A percentile compares a stretch with the other conserved stretches of the same genome.
phyloP scores from a whole-genome alignment of 1,140 invertebrate species.

The Saccostrea glomerata region DNA sequence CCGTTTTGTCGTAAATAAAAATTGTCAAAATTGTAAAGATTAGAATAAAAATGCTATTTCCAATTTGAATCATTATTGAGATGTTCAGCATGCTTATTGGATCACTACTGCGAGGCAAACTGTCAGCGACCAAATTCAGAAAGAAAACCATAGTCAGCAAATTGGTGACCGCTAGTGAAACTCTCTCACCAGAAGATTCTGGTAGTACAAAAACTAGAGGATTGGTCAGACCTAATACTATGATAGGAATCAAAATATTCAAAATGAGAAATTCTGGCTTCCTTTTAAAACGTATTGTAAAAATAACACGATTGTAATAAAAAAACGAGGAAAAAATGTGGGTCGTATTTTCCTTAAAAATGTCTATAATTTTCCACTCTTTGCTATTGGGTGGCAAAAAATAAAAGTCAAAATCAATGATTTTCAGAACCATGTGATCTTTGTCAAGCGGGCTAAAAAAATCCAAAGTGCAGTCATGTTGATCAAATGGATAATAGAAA shows the following conservation, averaged over 20 bases:
- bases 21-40: conserved; percentile 20
- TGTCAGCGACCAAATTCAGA: conserved; percentile 9
- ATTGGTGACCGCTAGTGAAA: conserved; percentile 43
- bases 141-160: conserved; percentile 43
- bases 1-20: neutral
- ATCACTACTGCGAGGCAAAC: conserved; percentile 10
- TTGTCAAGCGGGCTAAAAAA: neutral
- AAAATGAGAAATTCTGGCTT: conserved; percentile 21
- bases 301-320: neutral
- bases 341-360: neutral
- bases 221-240: conserved; percentile 27
- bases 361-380: neutral
- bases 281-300: neutral
- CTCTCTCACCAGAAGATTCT: conserved; percentile 37
- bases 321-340: neutral
- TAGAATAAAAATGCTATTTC: conserved; percentile 17
- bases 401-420: neutral
- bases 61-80: conserved; percentile 1
- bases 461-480: neutral
- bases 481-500: conserved; percentile 11
- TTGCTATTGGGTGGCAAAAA: neutral
- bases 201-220: conserved; percentile 46
- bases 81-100: conserved; percentile 17
- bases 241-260: conserved; percentile 39
- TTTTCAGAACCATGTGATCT: neutral